Conservation (phyloP, 2,113 vertebrate genomes). For the Notothenia rossii region DNA sequence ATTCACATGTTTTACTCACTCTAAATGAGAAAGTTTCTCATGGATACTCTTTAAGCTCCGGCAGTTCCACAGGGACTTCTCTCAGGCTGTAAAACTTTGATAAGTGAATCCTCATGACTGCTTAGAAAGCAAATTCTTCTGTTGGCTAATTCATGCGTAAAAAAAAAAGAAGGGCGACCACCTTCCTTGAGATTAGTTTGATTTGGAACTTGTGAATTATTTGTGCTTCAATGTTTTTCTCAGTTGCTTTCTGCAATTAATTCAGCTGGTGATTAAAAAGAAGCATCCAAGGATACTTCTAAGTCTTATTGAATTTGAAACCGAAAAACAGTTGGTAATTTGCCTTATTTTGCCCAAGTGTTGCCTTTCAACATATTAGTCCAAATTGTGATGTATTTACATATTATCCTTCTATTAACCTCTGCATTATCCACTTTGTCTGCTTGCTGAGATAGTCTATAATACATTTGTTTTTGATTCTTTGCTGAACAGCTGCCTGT, state of each 20-base stretch:
- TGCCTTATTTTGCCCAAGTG: too few relatives aligned
- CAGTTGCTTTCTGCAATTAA: not conserved
- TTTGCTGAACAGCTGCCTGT: not conserved
- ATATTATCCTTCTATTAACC: not conserved
- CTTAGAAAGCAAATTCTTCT: constrained; percentile 44
- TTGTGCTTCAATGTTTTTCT: constrained; percentile 17
- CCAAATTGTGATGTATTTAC: not conserved
- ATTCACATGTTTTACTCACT: constrained; percentile 62
- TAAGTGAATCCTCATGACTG: constrained; percentile 5
- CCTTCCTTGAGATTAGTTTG: constrained; percentile 28
- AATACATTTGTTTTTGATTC: not conserved
- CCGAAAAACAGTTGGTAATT: not conserved
- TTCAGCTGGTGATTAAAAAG: not conserved
- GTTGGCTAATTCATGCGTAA: constrained; percentile 46
- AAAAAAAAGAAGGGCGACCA: constrained; percentile 42
- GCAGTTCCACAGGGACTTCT: constrained; percentile 30
- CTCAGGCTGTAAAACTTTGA: constrained; percentile 45
- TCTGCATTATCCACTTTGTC: not conserved
- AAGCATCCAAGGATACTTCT: not conserved
- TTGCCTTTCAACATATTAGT: not conserved
- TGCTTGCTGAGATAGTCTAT: not conserved
- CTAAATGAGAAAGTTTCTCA: constrained; percentile 47
- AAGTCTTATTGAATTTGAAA: not conserved
- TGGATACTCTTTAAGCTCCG: constrained; percentile 44
- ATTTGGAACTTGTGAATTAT: constrained; percentile 3